Base-by-base conservation (phyloP, 2,113 vertebrate species). In the Thymallus thymallus region DNA sequence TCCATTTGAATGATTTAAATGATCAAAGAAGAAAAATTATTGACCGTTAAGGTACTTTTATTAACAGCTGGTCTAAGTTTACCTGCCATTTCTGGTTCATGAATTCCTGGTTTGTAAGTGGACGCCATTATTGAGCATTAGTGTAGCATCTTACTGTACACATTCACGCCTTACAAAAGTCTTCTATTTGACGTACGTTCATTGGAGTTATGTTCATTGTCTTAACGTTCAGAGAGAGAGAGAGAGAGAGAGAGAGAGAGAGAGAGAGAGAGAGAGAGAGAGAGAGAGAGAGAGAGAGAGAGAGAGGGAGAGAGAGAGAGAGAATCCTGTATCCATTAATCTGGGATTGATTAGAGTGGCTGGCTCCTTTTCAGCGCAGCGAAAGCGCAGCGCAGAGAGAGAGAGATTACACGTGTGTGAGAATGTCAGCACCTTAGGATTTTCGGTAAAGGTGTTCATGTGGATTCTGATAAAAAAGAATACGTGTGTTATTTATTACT, bases 131-230 rank as follows among this genome's bases (percentile, higher is more conserved):
- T 87, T 80, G 83, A 89, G 90, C 89, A 90, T 78, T n/a, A 89
- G 87, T 92, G 91, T 92, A 91, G 91, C 92, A 92, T 91, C 91
- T 89, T 87, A 91, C 81, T 89, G 88, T 85, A 87, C 82, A 88
- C 89, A 84, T 88, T 82, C 86, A 88, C 88, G 91, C 92, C 92
- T 93, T 93, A 92, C 91, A 83, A 75, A 86, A n/a, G 80, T 90
- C 85, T 88, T 80, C 72, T 87, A 82, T 88, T 90, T 88, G 87
- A 85, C 84, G 18, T 48, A 48, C 3, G 1, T 29, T 4, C 51
- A 55, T 82, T 88, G 79, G 67, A 80, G 77, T 86, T 71, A 22
- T 41, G 51, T 67, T 84, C 75, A 75, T 84, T 82, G 29, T 26
- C 5, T 26, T 82, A 72, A 75, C 81, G n/a, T n/a, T n/a, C n/a